Percentiles rank a stretch among this genome's conserved stretches.
These are phyloP conservation scores for Epizoanthus rinbou DNA, from an alignment of 92 coral and sea anemone species.

Conservation along the genomic window DNA sequence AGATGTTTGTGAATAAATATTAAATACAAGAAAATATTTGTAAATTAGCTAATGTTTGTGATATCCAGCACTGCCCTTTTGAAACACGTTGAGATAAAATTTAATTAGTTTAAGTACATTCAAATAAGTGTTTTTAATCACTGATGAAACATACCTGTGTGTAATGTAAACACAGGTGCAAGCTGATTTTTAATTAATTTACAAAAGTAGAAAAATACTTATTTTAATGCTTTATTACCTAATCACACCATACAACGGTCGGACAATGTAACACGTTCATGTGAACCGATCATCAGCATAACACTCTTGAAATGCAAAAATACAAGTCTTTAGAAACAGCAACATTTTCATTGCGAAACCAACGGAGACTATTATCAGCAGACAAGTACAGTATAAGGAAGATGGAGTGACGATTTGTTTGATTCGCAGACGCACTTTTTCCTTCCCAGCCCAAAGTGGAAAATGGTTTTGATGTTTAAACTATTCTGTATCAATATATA, in stretches of 20 bases:
- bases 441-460: background rate
- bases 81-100: background rate
- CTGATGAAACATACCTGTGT: slow-evolving; percentile 35
- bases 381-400: no score
- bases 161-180: slow-evolving; percentile 32
- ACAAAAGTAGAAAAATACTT: slow-evolving; percentile 24
- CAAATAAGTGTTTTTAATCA: slow-evolving; percentile 19
- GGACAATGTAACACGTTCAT: background rate
- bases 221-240: slow-evolving; percentile 1
- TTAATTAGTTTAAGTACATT: slow-evolving; percentile 39
- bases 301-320: background rate
- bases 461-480: background rate
- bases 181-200: slow-evolving; percentile 35
- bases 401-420: no score
- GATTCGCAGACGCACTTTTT: no score
- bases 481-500: slow-evolving; percentile 21
- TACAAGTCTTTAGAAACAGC: background rate
- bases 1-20: no score
- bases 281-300: slow-evolving; percentile 16
- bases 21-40: no score
- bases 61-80: background rate
- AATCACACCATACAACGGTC: background rate
- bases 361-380: no score
- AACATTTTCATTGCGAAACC: no score
- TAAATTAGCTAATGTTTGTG: background rate